These are phyloP conservation scores for Pseudoips prasinana DNA, from an alignment of 2,888 invertebrate genomes.

Conservation along the genomic window DNA sequence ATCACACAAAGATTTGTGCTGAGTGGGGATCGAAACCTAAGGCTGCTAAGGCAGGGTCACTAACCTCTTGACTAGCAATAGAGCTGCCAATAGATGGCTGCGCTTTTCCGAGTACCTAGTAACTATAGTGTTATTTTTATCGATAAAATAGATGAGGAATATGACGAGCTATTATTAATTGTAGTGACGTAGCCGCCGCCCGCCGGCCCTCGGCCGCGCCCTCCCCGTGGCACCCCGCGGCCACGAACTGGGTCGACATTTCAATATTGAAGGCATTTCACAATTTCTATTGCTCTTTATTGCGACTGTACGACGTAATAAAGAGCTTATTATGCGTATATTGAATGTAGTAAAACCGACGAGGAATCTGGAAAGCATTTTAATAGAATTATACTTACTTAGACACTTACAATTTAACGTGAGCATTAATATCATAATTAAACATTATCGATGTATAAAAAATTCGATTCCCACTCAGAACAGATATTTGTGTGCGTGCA, in stretches of 20 bases:
- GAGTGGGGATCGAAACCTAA: no score
- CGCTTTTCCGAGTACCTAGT: conserved; percentile 6
- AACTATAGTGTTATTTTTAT: conserved; percentile 27
- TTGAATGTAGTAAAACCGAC: conserved; percentile 49
- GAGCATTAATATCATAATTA: no score
- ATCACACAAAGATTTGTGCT: no score
- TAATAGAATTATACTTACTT: conserved; percentile 23
- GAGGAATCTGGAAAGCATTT: conserved; percentile 30
- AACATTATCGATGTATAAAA: no score
- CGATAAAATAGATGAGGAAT: conserved; percentile 52
- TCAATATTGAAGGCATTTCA: conserved; percentile 75
- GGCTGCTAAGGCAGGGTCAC: no score
- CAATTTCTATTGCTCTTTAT: conserved; percentile 70
- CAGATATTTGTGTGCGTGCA: no score
- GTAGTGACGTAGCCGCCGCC: conserved; percentile 42
- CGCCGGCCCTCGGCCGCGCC: conserved; percentile 16
- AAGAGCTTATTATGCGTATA: conserved; percentile 59
- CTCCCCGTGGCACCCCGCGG: conserved; percentile 34
- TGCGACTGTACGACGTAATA: conserved; percentile 62
- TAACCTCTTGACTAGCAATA: no score
- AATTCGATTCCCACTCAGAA: no score
- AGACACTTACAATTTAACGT: no score
- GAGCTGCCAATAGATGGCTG: no score
- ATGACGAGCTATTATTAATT: conserved; percentile 64
- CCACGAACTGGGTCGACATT: conserved; percentile 69